Percentiles rank a stretch among this genome's conserved stretches.
Evolutionary conservation across 2,888 invertebrate genomes (phyloP).

Genomic region (Caenorhabditis sp.): DNA sequence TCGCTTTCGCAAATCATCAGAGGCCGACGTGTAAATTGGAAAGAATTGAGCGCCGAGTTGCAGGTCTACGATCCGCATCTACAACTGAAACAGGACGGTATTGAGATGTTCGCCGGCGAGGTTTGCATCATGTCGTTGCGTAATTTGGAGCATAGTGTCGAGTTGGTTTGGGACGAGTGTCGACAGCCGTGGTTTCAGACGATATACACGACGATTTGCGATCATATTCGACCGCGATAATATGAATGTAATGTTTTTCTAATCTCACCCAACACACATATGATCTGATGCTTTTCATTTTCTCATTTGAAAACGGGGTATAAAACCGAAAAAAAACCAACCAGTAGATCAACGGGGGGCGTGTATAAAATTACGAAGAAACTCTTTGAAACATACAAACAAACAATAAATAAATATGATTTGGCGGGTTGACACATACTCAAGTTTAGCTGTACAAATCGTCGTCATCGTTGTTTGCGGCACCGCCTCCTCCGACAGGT

Average conservation of each 20-base stretch:
- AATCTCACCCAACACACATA: too few species aligned
- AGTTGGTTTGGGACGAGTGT: constrained; percentile 64
- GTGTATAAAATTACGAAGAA: too few species aligned
- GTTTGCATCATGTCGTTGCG: constrained; percentile 44
- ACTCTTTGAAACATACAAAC: too few species aligned
- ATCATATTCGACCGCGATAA: background rate
- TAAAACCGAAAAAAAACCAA: too few species aligned
- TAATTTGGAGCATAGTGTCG: constrained; percentile 34
- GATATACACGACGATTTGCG: constrained; percentile 2
- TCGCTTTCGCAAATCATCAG: background rate
- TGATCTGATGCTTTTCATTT: too few species aligned
- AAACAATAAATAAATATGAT: background rate
- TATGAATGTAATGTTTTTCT: background rate
- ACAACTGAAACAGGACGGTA: constrained; percentile 63
- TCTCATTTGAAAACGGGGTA: too few species aligned
- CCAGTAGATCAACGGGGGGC: too few species aligned
- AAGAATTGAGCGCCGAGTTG: constrained; percentile 38
- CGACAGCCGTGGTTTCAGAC: constrained; percentile 53
- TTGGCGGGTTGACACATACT: background rate
- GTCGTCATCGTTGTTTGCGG: background rate
- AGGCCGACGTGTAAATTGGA: constrained; percentile 45
- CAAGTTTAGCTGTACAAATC: constrained; percentile 5
- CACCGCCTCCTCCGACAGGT: background rate
- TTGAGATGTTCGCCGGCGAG: constrained; percentile 66
- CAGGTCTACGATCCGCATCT: constrained; percentile 52